These are phyloP conservation scores for Punctoribates punctum DNA, from an alignment of 2,888 invertebrate genomes.

Conservation along the genomic window DNA sequence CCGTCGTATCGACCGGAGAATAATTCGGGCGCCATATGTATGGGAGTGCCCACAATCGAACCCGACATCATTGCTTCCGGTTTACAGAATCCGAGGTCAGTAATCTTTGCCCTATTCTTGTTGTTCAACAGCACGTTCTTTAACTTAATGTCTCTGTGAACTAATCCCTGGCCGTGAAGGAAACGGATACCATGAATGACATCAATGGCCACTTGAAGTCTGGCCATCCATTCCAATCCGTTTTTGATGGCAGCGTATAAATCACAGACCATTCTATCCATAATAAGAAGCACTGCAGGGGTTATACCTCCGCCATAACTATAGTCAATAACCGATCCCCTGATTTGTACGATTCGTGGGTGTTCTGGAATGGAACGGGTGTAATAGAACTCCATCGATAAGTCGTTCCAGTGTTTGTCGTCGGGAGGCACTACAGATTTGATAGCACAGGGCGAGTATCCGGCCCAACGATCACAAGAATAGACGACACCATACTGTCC, in stretches of 20 bases:
- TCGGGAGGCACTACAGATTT: slow-evolving; percentile 85
- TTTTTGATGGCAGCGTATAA: slow-evolving; percentile 70
- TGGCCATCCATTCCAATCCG: slow-evolving; percentile 63
- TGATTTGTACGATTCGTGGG: slow-evolving; percentile 62
- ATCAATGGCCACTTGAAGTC: slow-evolving; percentile 68
- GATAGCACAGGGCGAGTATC: slow-evolving; percentile 70
- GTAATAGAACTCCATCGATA: slow-evolving; percentile 87
- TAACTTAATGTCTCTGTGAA: slow-evolving; percentile 81
- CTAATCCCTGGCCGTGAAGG: slow-evolving; percentile 79
- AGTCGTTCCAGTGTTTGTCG: slow-evolving; percentile 80
- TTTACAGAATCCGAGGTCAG: slow-evolving; percentile 84
- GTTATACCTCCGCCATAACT: slow-evolving; percentile 64
- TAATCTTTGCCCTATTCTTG: slow-evolving; percentile 69
- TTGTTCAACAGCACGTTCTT: slow-evolving; percentile 80
- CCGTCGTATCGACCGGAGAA: slow-evolving; percentile 74
- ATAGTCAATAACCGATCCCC: slow-evolving; percentile 75
- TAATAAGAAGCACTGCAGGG: slow-evolving; percentile 74
- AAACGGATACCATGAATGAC: slow-evolving; percentile 82
- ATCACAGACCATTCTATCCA: slow-evolving; percentile 69
- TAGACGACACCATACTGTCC: slow-evolving; percentile 89
- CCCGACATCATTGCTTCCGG: slow-evolving; percentile 86
- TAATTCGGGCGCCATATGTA: slow-evolving; percentile 87
- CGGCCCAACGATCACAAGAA: slow-evolving; percentile 69
- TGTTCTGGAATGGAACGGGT: slow-evolving; percentile 80
- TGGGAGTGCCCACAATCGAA: slow-evolving; percentile 80